Evolutionary conservation across 2,113 vertebrate genomes (phyloP), one percentile per base, ranked within the genome.

Genomic region (Labeo rohita): DNA sequence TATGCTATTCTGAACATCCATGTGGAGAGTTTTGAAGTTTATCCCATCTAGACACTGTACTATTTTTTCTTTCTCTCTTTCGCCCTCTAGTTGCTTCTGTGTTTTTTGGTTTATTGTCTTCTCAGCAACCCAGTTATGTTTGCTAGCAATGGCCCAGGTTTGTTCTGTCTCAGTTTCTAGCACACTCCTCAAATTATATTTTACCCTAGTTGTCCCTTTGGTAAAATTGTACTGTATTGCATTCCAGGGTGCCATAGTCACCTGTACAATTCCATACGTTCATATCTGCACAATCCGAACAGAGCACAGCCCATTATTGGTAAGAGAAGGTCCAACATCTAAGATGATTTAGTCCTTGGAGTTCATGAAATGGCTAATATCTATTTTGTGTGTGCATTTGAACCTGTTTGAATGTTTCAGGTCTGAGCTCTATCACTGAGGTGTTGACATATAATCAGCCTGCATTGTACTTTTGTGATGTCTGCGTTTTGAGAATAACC

Each of bases 241-340:
- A 23, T 80, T 88, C 6, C 43, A 93, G 88, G 84, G 56, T 68
- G 70, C 43, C 72, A 63, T 23, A 92, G 92, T 50, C 87, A 89
- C 76, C 87, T 94, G 81, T 89, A 90, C 8, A 74, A 92, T 13
- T 93, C 93, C 47, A 87, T 94, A 78, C 89, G 76, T 76, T 49
- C 43, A 12, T 94, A 94, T 87, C 85, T 94, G 76, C 90, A 83
- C 89, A 93, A 89, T 87, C 88, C 85, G 73, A 86, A 50, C 73
- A 88, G 94, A 88, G 85, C 92, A 7, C 94, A 94, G 61, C 93
- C 94, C 61, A 92, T 94, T 0, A 93, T 94, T 82, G 94, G 94
- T 94, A 18, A n/a, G 52, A 23, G 68, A 59, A 13, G 59, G 68
- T 74, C 50, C 3, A 11, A 3, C 36, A 36, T 61, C 45, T 65